phyloP scores from a whole-genome alignment of 2,113 vertebrate species.

The Grus americana region DNA sequence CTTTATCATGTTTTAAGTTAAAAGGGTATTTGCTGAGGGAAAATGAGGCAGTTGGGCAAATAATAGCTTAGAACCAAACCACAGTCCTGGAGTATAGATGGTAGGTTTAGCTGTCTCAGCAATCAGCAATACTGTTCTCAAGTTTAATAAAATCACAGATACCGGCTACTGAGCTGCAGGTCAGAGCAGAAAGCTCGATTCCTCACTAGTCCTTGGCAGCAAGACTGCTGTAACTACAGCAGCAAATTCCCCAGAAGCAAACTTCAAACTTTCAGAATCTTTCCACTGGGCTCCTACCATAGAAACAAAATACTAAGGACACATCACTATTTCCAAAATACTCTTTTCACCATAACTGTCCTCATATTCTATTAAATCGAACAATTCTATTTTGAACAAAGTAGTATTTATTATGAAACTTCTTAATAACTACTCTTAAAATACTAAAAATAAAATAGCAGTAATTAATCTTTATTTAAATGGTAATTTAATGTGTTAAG shows the following conservation, averaged over 20 bases:
- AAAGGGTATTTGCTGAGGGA: not conserved
- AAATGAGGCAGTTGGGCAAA: not conserved
- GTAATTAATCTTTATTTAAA: slow-evolving; percentile 67
- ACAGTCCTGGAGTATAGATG: accelerated
- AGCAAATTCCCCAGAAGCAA: not conserved
- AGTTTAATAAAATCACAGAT: not conserved
- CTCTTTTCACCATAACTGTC: not conserved
- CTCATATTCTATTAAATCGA: not conserved
- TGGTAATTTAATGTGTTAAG: slow-evolving; percentile 57
- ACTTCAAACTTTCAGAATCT: not conserved
- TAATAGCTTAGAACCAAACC: not conserved
- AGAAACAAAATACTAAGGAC: not conserved
- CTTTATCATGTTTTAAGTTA: not conserved
- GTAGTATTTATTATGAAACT: slow-evolving; percentile 37
- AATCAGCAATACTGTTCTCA: not conserved
- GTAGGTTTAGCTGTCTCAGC: not conserved
- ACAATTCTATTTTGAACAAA: slow-evolving; percentile 35
- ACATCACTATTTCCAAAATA: not conserved
- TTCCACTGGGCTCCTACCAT: not conserved
- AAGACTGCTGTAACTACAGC: not conserved
- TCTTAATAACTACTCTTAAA: slow-evolving; percentile 64
- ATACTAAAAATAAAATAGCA: slow-evolving; percentile 54
- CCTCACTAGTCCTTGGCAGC: not conserved
- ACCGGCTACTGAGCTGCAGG: not conserved
- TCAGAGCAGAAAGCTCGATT: not conserved